These are phyloP conservation scores for Bombus fervidus DNA, from an alignment of 1,140 invertebrate genomes.

Conservation along the genomic window DNA sequence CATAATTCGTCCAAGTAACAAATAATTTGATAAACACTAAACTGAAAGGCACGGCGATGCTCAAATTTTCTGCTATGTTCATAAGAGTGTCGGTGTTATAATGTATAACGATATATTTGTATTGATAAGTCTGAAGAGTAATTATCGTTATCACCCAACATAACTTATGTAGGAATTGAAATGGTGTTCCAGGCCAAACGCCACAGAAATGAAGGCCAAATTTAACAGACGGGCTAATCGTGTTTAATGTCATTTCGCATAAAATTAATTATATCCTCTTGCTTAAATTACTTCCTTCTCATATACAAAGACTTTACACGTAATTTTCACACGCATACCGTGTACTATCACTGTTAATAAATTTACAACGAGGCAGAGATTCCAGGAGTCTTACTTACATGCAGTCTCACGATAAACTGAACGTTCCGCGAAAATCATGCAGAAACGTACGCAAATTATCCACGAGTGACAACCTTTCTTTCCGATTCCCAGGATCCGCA, in stretches of 20 bases:
- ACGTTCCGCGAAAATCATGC: background rate
- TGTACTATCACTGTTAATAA: too few species aligned
- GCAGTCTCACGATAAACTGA: background rate
- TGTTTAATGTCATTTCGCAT: background rate
- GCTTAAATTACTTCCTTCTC: too few species aligned
- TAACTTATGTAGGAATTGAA: slow-evolving; percentile 16
- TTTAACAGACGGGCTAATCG: slow-evolving; percentile 33
- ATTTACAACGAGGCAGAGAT: fast-evolving
- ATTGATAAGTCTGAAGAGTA: slow-evolving; percentile 32
- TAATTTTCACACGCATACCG: background rate
- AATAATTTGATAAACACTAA: slow-evolving; percentile 4
- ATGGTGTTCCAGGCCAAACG: slow-evolving; percentile 35
- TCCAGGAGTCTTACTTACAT: background rate
- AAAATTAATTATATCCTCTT: too few species aligned
- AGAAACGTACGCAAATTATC: too few species aligned
- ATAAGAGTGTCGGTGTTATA: background rate
- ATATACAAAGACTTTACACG: background rate
- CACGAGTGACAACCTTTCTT: background rate
- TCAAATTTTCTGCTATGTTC: slow-evolving; percentile 32
- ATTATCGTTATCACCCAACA: background rate
- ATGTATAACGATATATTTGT: slow-evolving; percentile 36
- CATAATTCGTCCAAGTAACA: background rate
- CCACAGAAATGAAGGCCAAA: slow-evolving; percentile 42
- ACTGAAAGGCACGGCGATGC: slow-evolving; percentile 23
- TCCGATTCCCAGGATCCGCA: background rate